Base-by-base conservation (phyloP, 2,888 invertebrate species). In the Pseudococcus jackbeardsleyi region DNA sequence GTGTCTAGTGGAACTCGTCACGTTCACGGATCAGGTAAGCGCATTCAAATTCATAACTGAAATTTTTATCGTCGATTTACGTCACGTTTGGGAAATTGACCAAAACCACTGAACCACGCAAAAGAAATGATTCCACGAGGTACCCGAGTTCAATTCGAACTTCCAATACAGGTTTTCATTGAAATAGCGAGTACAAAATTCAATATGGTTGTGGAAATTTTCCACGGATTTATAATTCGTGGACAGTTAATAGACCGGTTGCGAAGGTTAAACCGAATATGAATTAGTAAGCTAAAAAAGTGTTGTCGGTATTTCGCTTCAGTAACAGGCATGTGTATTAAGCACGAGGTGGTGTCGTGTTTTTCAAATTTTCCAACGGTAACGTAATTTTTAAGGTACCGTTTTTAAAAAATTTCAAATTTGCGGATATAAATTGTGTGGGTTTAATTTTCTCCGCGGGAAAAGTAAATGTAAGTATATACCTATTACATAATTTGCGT, bases 261-360 rank as follows among this genome's bases (percentile, higher is more conserved):
- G 17, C 79, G 79, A 82, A 82, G 79, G 79, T 82, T 82, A 82
- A 82, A 82, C 15, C 46, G 79, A 82, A 82, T 82, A 82, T 46
- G 42, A 46, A 82, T 15, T 46, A 19, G 79, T 82, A 82, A 82
- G 79, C 79, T 42, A 46, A 82, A 82, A 72, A 82, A 82, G 26
- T 26, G 79, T 79, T 46, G 79, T 46, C 4, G 17, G 79, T 82
- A 46, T 82, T 46, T 11, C 15, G 46, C 79, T 26, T 82, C 33
- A 46, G 33, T 72, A 9, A 15, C 79, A 26, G 79, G 46, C 79
- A 46, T 46, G 79, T 82, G 33, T 72, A 72, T 33, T 72, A 17
- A 33, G 39, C 33, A 33, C 26, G 72, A 72, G 33, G 17, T 33
- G 17, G 72, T 72, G 72, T 72, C 39, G 72, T 33, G 72, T 15